Evolutionary conservation across 2,888 invertebrate species (phyloP).

Genomic region (Germaria angustata): DNA sequence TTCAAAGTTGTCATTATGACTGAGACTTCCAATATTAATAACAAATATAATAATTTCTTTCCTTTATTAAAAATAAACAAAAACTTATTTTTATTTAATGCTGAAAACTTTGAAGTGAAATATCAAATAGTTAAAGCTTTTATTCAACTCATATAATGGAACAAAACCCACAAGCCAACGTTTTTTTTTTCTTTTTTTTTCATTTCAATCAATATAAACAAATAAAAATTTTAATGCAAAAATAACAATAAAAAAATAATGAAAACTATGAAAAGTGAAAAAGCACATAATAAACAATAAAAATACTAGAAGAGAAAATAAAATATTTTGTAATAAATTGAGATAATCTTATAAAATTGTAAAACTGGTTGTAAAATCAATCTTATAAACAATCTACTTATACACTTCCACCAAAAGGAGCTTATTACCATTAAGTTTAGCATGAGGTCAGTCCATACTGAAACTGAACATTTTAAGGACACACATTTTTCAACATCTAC

Average conservation of each 20-base stretch:
- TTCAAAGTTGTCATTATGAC: no score
- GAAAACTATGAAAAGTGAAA: background rate
- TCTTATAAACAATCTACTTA: background rate
- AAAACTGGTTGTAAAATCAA: constrained; percentile 45
- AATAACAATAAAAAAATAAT: background rate
- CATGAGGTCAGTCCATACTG: background rate
- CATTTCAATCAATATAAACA: constrained; percentile 11
- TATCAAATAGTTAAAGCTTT: constrained; percentile 32
- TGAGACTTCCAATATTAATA: no score
- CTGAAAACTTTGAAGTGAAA: no score
- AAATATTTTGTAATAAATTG: background rate
- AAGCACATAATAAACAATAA: background rate
- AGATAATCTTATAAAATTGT: background rate
- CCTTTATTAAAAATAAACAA: no score
- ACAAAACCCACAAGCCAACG: background rate
- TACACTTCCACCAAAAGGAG: background rate
- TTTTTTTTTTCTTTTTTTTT: no score
- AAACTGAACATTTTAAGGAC: background rate
- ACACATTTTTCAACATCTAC: background rate
- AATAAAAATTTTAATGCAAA: constrained; percentile 9
- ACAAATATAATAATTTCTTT: no score
- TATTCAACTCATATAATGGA: background rate
- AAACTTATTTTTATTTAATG: no score
- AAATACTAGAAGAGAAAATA: background rate
- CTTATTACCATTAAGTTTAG: background rate